Evolutionary conservation across 2,797 vertebrate species (phyloP), one percentile per base, ranked within the genome.

Genomic region (Acestrorhynchus altus): DNA sequence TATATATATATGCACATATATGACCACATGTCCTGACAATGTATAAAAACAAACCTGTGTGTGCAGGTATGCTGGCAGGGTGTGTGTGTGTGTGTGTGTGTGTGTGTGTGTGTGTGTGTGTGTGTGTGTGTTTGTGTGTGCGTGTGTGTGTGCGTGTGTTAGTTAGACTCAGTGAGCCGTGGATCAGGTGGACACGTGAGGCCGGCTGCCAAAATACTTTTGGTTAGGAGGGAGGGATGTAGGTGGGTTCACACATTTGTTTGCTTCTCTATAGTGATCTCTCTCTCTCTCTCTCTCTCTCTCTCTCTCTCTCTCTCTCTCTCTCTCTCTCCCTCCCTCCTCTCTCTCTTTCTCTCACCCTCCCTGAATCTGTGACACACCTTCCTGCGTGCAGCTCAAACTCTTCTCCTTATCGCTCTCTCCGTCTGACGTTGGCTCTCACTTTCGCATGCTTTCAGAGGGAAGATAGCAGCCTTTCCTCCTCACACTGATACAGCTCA

Each of bases 101-200:
- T 44, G 31, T 35, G 31, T 35, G 31, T n/a, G n/a, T n/a, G n/a
- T n/a, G n/a, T n/a, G n/a, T n/a, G 64, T 18, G 51, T 35, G 35
- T 44, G 64, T 49, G 54, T 59, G 54, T 12, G 86, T 87, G 49
- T 8, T 52, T 59, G 73, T 35, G 47, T 80, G n/a, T 47, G 42
- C 22, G 72, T 61, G 72, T 68, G 64, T 69, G 66, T 49, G 65
- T 26, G 64, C 24, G 39, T 57, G 65, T 52, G 57, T 61, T 28
- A 15, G 86, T 87, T 93, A 91, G 87, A 85, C 76, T 76, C 71
- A 61, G n/a, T 13, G 47, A 78, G 80, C 72, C 70, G 73, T 86
- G 88, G 94, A 93, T 95, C 96, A 99, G 97, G 97, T 99, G 96
- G 96, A 99, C 92, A 86, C 74, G 88, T 89, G 90, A 89, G 96